phyloP scores from a whole-genome alignment of 2,888 invertebrate species.

The Resseliella maxima region DNA sequence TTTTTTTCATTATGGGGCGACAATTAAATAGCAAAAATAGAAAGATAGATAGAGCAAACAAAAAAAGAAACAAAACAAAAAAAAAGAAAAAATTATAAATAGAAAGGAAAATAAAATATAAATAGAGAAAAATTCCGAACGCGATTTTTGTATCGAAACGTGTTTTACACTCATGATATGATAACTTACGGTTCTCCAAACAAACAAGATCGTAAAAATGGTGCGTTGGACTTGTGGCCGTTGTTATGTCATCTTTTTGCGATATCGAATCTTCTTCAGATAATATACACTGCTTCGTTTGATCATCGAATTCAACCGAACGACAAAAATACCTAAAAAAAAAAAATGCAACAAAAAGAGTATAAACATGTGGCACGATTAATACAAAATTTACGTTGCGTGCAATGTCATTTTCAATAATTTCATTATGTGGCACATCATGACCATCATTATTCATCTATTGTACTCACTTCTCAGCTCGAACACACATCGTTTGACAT shows the following conservation, averaged over 20 bases:
- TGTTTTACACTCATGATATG: background rate
- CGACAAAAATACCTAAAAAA: conserved; percentile 80
- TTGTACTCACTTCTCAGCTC: conserved; percentile 80
- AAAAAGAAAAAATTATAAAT: no score
- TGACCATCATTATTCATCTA: conserved; percentile 47
- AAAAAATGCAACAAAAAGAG: no score
- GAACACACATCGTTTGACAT: conserved; percentile 87
- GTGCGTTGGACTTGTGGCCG: conserved; percentile 85
- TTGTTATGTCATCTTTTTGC: conserved; percentile 87
- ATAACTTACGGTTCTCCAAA: conserved; percentile 88
- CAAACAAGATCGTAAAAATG: conserved; percentile 91
- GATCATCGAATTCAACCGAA: conserved; percentile 89
- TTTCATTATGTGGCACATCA: background rate
- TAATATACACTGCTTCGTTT: conserved; percentile 86
- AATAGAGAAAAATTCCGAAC: no score
- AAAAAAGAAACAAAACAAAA: conserved; percentile 25
- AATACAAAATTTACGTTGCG: conserved; percentile 15
- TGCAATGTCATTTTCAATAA: conserved; percentile 2
- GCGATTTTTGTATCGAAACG: background rate
- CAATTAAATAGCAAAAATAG: background rate
- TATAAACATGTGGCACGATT: background rate
- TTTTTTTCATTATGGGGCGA: no score
- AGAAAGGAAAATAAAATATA: no score
- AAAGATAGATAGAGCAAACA: background rate
- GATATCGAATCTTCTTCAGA: conserved; percentile 92